Evolutionary conservation across 2,797 vertebrate genomes (phyloP), one percentile per base, ranked within the genome.

Genomic region (Ptychobarbus kaznakovi): DNA sequence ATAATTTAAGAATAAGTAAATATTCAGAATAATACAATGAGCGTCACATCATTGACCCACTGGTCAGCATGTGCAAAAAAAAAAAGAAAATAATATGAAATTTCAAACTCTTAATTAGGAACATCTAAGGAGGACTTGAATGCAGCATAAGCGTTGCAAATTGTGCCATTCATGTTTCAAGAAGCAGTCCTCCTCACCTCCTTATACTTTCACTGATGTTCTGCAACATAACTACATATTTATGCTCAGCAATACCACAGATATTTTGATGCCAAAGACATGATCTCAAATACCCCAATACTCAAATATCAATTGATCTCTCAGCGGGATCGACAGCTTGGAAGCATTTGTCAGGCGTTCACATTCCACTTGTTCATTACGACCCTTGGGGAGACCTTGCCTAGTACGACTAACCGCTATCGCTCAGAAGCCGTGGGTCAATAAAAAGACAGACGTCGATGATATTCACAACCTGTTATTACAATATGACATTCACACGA

Each of bases 321-420:
- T 91, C 90, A n/a, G 87, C 84, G 91, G 91, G 89, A 90, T 89
- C 90, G 90, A 89, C 92, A 91, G 92, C 92, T 91, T 93, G 94
- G 93, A 94, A 95, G 94, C 94, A 94, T 95, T 94, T 95, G 93
- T 90, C 90, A 93, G 91, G 86, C 89, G 86, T 92, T 93, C 94
- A 90, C 93, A 94, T 94, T 93, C 89, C 92, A 93, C 94, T 95
- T 92, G 87, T 90, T 93, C 86, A 91, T 90, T 91, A 89, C 92
- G 91, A 91, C 92, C 91, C 86, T 89, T 72, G 84, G 90, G 89
- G 91, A 8, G 32, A 18, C 32, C 16, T 68, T 10, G 3, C 32
- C 16, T 63, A 15, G 40, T 80, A 65, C 0, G 12, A 63, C 25
- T 61, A 49, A 83, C n/a, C 12, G 20, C 80, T 9, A 51, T 18